Evolutionary conservation across 2,797 vertebrate genomes (phyloP).

Genomic region (Alauda arvensis): DNA sequence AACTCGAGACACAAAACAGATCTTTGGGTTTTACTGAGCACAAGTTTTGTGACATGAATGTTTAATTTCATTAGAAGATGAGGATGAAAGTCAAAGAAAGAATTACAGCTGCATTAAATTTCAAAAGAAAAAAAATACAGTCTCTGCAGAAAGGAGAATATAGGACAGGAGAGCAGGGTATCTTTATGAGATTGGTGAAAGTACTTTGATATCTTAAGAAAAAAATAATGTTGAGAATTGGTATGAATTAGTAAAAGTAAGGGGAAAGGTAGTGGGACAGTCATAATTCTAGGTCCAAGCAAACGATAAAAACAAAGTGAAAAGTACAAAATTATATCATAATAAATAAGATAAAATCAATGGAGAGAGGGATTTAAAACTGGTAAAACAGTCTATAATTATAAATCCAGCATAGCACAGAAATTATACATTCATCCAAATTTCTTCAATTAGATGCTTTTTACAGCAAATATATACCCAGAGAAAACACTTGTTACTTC

Average conservation of each 20-base stretch:
- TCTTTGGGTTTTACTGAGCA: background rate
- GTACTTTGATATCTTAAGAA: background rate
- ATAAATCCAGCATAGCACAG: background rate
- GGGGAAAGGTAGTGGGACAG: background rate
- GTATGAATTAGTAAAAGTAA: background rate
- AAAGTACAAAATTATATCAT: background rate
- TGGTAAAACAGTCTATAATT: background rate
- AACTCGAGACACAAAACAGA: slow-evolving; percentile 23
- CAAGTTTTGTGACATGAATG: background rate
- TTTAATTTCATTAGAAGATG: background rate
- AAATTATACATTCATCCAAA: background rate
- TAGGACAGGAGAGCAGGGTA: background rate
- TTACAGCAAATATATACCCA: background rate
- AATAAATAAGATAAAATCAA: background rate
- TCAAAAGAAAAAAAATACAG: background rate
- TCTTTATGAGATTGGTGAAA: background rate
- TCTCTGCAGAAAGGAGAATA: background rate
- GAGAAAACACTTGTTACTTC: background rate
- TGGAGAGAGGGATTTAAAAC: background rate
- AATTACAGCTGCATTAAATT: background rate
- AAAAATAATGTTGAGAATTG: background rate
- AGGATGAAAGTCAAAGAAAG: slow-evolving; percentile 22
- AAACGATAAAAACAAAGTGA: background rate
- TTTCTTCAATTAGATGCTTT: background rate
- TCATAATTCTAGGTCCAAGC: background rate